Evolutionary conservation across 2,888 invertebrate genomes (phyloP).

Genomic region (Incurvaria masculella): DNA sequence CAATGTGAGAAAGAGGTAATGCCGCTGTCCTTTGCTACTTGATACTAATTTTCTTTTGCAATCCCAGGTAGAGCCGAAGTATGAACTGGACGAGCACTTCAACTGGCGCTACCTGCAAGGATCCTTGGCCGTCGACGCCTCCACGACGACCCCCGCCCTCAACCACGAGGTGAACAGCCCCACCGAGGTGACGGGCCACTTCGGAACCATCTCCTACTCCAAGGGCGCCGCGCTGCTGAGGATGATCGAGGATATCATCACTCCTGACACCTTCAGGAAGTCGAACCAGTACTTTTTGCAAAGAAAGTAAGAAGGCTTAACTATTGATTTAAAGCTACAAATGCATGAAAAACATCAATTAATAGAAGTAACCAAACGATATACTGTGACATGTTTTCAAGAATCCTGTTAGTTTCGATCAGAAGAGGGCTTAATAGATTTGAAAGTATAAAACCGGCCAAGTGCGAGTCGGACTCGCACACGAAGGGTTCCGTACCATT

Average conservation of each 20-base stretch:
- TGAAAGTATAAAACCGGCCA: too few relatives aligned
- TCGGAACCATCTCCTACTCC: slow-evolving; percentile 66
- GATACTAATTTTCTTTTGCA: too few relatives aligned
- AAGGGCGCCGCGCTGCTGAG: slow-evolving; percentile 57
- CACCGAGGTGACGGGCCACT: slow-evolving; percentile 60
- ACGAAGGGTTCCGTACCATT: too few relatives aligned
- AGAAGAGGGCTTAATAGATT: too few relatives aligned
- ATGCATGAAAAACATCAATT: too few relatives aligned
- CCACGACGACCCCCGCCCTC: slow-evolving; percentile 50
- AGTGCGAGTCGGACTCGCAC: too few relatives aligned
- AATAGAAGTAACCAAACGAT: too few relatives aligned
- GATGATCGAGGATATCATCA: slow-evolving; percentile 39
- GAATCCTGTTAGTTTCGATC: too few relatives aligned
- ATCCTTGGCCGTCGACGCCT: slow-evolving; percentile 51
- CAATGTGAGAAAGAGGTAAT: too few relatives aligned
- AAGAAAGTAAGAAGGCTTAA: slow-evolving; percentile 40
- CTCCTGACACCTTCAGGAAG: slow-evolving; percentile 30
- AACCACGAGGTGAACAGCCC: slow-evolving; percentile 59
- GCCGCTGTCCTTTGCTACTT: too few relatives aligned
- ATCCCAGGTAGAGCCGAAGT: slow-evolving; percentile 57
- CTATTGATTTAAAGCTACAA: neutral
- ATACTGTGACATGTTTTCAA: too few relatives aligned
- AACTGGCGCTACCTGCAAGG: slow-evolving; percentile 66
- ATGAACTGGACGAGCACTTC: slow-evolving; percentile 69
- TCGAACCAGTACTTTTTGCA: slow-evolving; percentile 35